Conservation (phyloP, 2,113 vertebrate species). For the Caracal caracal region DNA sequence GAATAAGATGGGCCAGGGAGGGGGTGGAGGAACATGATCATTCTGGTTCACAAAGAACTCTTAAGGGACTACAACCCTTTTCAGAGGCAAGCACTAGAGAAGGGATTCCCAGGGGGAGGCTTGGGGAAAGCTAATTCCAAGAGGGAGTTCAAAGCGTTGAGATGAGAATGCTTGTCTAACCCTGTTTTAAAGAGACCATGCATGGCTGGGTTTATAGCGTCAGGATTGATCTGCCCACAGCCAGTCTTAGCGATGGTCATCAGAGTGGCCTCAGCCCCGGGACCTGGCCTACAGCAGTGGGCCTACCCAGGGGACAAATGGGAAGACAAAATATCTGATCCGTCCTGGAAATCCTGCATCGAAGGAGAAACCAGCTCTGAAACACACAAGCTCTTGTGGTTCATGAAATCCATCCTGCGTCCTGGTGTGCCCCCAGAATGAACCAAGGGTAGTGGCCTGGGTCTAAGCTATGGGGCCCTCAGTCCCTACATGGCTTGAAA, state of each 20-base stretch:
- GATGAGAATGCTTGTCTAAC: not conserved
- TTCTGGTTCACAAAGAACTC: slow-evolving; percentile 57
- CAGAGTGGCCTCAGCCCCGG: not conserved
- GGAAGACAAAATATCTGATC: not conserved
- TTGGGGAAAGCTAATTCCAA: slow-evolving; percentile 26
- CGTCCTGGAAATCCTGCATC: not conserved
- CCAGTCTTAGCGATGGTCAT: not conserved
- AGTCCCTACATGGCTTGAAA: not conserved
- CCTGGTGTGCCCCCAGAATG: not conserved
- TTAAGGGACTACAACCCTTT: slow-evolving; percentile 60
- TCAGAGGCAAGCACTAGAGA: slow-evolving; percentile 7
- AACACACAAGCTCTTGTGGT: slow-evolving; percentile 5
- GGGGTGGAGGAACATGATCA: not conserved
- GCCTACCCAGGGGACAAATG: not conserved
- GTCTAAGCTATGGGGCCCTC: not conserved
- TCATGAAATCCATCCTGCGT: not conserved
- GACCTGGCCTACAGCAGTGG: not conserved
- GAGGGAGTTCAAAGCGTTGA: not conserved
- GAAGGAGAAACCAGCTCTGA: slow-evolving; percentile 45
- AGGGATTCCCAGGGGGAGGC: not conserved
- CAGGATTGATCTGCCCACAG: not conserved
- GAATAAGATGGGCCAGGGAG: slow-evolving; percentile 46
- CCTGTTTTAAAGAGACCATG: slow-evolving; percentile 16
- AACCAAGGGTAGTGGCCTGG: not conserved
- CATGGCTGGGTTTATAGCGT: not conserved